These are phyloP conservation scores for Gorsachius magnificus DNA, from an alignment of 2,797 vertebrate genomes.

Conservation along the genomic window DNA sequence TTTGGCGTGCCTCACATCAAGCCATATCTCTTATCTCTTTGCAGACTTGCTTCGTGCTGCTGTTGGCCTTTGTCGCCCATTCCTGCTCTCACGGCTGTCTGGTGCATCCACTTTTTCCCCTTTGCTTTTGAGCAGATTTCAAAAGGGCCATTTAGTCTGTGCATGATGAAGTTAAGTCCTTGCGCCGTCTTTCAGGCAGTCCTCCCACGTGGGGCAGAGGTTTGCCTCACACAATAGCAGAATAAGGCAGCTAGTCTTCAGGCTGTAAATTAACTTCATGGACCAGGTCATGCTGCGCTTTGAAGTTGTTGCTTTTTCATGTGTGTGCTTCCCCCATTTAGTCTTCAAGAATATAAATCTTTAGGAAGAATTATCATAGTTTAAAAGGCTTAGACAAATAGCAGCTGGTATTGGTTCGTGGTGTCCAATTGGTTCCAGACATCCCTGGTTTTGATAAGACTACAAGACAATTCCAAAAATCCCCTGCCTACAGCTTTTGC, in stretches of 20 bases:
- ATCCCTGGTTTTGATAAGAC: slow-evolving; percentile 62
- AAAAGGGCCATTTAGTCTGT: neutral
- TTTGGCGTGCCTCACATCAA: fast-evolving
- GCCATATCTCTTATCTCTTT: neutral
- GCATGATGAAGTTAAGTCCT: neutral
- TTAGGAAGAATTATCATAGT: slow-evolving; percentile 30
- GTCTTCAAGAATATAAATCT: slow-evolving; percentile 54
- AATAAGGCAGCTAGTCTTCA: neutral
- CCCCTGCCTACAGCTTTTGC: slow-evolving; percentile 47
- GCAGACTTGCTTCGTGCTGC: neutral
- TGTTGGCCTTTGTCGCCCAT: neutral
- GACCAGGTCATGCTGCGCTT: slow-evolving; percentile 21
- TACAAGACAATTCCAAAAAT: slow-evolving; percentile 48
- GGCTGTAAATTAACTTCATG: slow-evolving; percentile 56
- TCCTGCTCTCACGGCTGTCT: neutral
- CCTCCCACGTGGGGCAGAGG: neutral
- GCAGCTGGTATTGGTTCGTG: slow-evolving; percentile 51
- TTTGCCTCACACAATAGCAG: slow-evolving; percentile 35
- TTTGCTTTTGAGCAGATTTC: neutral
- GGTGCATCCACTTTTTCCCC: neutral
- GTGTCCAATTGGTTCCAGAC: slow-evolving; percentile 62
- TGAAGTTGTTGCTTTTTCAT: slow-evolving; percentile 46
- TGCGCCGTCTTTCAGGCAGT: neutral
- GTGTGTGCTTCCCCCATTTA: slow-evolving; percentile 25
- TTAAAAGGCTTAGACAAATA: slow-evolving; percentile 60